phyloP scores from a whole-genome alignment of 2,888 invertebrate species.

The Chloroclystis v-ata region DNA sequence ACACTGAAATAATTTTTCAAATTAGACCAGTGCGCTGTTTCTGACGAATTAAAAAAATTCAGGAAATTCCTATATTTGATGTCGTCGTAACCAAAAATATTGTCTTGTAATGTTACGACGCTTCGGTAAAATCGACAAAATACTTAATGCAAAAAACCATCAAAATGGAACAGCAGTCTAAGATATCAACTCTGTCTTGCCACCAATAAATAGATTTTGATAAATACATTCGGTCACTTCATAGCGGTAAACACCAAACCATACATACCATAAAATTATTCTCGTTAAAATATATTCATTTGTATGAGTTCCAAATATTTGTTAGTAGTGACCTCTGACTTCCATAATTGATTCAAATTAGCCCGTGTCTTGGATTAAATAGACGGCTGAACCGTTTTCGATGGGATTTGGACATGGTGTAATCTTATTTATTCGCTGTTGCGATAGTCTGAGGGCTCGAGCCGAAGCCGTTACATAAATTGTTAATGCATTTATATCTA shows the following conservation, averaged over 20 bases:
- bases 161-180: conserved; percentile 3
- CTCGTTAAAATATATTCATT: conserved; percentile 25
- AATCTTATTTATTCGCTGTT: conserved; percentile 20
- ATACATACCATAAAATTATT: conserved; percentile 23
- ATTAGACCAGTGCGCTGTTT: no score
- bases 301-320: conserved; percentile 22
- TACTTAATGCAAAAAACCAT: no score
- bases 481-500: conserved; percentile 3
- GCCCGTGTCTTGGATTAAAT: conserved; percentile 22
- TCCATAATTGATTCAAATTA: conserved; percentile 28
- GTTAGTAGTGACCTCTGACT: conserved; percentile 23
- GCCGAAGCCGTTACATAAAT: conserved; percentile 3
- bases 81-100: no score
- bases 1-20: no score
- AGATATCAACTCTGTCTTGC: conserved; percentile 5
- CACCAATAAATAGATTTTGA: conserved; percentile 24
- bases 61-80: no score
- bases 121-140: no score
- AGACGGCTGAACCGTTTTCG: conserved; percentile 8
- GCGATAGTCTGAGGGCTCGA: conserved; percentile 9
- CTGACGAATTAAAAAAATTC: no score
- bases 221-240: conserved; percentile 27
- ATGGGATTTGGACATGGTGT: conserved; percentile 20
- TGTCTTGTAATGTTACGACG: no score
- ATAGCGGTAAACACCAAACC: conserved; percentile 26